Evolutionary conservation across 2,113 vertebrate species (phyloP), one percentile per base, ranked within the genome.

Genomic region (Phocoena sinus): DNA sequence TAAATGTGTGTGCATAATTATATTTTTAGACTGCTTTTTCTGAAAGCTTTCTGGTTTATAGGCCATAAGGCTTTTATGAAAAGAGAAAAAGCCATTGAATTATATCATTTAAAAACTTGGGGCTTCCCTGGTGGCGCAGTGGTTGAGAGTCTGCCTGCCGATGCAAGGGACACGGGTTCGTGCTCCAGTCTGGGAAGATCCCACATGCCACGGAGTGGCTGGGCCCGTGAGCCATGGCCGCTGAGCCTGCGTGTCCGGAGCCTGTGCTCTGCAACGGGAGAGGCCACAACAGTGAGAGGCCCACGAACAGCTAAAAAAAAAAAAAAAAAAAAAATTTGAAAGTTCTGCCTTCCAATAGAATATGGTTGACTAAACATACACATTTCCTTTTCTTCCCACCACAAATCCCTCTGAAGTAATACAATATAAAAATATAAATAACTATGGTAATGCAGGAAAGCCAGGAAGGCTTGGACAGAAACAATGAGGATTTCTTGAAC

Each of bases 11-110:
- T 71, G 5, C 6, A 65, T 71, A 41, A 94, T 77, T 77, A 31
- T 56, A 83, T 47, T 82, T 91, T 86, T 21, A 18, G 23, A 25
- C 36, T 65, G 2, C 7, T 89, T 92, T 77, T 83, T 56, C 70
- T 95, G 68, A 92, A 81, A 92, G 17, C n/a, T 67, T 89, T 94
- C 65, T 81, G 26, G 73, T 68, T 73, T 89, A 74, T 85, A 80
- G 47, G 14, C 38, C 85, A 60, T 60, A 31, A 74, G 7, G 23
- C 26, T 80, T 97, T 74, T 44, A 53, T 74, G 65, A 67, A 79
- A 71, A 70, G 41, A 91, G 17, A 94, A 92, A 80, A 53, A 17
- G 11, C 5, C 47, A 56, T n/a, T 67, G 11, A 85, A 83, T 77
- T 91, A 8, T 36, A 83, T 84, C 10, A 63, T 44, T 94, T 82